These are phyloP conservation scores for Ceryle rudis DNA, from an alignment of 2,797 vertebrate species.

Conservation along the genomic window DNA sequence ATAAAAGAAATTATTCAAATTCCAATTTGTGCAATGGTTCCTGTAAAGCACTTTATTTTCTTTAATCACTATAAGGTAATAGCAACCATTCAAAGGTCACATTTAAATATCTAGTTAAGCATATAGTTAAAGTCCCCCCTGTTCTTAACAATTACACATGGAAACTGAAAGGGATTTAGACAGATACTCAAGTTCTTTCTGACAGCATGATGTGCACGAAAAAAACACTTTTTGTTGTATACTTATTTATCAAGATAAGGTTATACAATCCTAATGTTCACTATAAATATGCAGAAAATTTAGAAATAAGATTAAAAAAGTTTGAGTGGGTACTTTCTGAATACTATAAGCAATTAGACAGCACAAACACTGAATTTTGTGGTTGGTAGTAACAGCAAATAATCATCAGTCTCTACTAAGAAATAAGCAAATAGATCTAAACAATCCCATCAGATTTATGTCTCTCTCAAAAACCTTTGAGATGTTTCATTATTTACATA, in stretches of 20 bases:
- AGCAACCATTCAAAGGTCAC: not conserved
- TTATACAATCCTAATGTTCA: not conserved
- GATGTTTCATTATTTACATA: not conserved
- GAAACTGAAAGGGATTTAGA: not conserved
- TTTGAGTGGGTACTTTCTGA: not conserved
- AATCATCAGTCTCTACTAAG: not conserved
- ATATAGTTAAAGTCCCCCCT: not conserved
- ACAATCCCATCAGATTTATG: not conserved
- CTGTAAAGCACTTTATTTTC: not conserved
- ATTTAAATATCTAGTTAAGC: not conserved
- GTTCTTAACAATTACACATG: not conserved
- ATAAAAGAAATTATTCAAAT: not conserved
- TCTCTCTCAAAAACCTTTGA: not conserved
- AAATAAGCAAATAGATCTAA: not conserved
- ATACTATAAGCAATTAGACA: not conserved
- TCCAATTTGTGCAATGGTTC: not conserved
- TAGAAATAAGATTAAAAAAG: not conserved
- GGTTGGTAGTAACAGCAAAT: not conserved
- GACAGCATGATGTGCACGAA: not conserved
- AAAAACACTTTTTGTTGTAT: not conserved
- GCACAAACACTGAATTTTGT: not conserved
- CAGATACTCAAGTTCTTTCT: not conserved
- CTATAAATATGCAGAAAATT: not conserved
- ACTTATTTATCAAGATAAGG: not conserved
- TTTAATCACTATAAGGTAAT: not conserved